Base-by-base conservation (phyloP, 2,113 vertebrate genomes). In the Ctenomys sociabilis region DNA sequence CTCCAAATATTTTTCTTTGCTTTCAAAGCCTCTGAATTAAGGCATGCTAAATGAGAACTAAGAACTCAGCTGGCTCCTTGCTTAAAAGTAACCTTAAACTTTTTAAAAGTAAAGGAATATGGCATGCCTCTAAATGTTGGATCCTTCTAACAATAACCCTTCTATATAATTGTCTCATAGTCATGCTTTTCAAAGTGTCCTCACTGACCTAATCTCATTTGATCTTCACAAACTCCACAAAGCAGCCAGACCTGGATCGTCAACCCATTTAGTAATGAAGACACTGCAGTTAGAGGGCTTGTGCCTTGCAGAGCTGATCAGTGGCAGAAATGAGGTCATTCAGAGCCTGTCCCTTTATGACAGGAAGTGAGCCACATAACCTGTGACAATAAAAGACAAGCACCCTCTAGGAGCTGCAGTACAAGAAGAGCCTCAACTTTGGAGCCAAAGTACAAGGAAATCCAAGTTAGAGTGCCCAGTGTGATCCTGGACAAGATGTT, bases 41-140 rank as follows among this genome's bases (percentile, higher is more conserved):
- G 88, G 57, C 9, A 16, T 68, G 64, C 70, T 94, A 35, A 94
- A 66, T 78, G 37, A 73, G 68, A 88, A 35, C 81, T 49, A 61
- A 73, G 93, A 81, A 78, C 81, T 43, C 57, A 63, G 49, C 86
- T 77, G 72, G 26, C 28, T 88, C n/a, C 70, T 88, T 91, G 19
- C 82, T 85, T 91, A 88, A 97, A 94, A 83, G 90, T 91, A 90
- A 83, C 77, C 73, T 95, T 94, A 94, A 88, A 94, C 66, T 63
- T 43, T 88, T 94, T 52, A 68, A 40, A 78, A 91, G 92, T 59
- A 78, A 66, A 94, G 86, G 70, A 82, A 95, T 37, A 32, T 4
- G 13, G 73, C 45, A 82, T 93, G 91, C 81, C 80, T 91, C 24
- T 30, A 88, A 86, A 85, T 2, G 1, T 35, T 5, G n/a, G 45